Base-by-base conservation (phyloP, 2,113 vertebrate genomes). In the Ctenodactylus gundi region DNA sequence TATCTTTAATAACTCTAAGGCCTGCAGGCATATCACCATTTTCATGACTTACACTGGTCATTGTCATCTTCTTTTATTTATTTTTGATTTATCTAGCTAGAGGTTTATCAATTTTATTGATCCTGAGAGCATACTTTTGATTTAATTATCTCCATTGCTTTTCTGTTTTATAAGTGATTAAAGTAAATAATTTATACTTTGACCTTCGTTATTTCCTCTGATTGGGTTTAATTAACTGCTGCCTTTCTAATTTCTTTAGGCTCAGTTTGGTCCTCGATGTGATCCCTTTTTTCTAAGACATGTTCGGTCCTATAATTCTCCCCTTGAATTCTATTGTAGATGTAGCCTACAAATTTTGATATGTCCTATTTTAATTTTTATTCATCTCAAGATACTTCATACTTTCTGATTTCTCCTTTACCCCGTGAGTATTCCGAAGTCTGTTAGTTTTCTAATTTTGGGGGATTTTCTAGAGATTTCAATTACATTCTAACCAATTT, bases 381-480 rank as follows among this genome's bases (percentile, higher is more conserved):
- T 68, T 83, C 39, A 27, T 1, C 46, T 96, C 70, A 70, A 89
- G 75, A 36, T 62, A 73, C 29, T 72, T 82, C 20, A 8, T 58
- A 77, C 51, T 82, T 90, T 83, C 29, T 81, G 41, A 57, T 62
- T 82, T 90, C 18, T 31, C 13, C 9, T 90, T 83, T 93, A 67
- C 27, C 25, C n/a, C 13, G 34, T 41, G 7, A 93, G 29, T 77
- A 46, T 75, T 53, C 64, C n/a, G 36, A 51, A 46, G 5, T 90
- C 3, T 34, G 34, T 70, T 92, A 17, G 4, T 85, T 95, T 88
- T 88, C 85, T 80, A 67, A 62, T 93, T 44, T 91, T 88, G 72
- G 4, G 34, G 15, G 2, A 65, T 95, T 75, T 93, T 84, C 44
- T 25, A 58, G 25, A 67, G 9, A 46, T 60, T 78, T 87, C 17